These are phyloP conservation scores for Eriocheir sinensis DNA, from an alignment of 1,140 invertebrate species.

Conservation along the genomic window DNA sequence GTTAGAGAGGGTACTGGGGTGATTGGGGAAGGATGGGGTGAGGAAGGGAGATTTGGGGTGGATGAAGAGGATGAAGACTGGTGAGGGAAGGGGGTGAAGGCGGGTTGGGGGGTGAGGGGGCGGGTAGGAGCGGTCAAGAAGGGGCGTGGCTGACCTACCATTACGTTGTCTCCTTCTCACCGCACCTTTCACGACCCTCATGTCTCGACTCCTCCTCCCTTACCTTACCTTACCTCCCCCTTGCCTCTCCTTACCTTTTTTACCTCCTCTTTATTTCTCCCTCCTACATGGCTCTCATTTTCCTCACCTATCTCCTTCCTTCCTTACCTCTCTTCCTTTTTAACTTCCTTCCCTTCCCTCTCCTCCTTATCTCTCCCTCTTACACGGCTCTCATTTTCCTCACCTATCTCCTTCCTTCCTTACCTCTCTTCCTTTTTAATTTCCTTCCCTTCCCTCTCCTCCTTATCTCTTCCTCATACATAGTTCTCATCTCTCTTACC, in stretches of 20 bases:
- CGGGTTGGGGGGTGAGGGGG: background rate
- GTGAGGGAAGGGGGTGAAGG: background rate
- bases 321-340: background rate
- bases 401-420: background rate
- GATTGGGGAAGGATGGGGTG: background rate
- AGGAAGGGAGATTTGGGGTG: background rate
- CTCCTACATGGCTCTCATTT: too few species aligned
- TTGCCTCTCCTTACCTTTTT: background rate
- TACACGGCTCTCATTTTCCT: background rate
- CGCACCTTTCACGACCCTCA: slow-evolving; percentile 49
- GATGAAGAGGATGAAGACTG: background rate
- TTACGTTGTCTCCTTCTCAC: slow-evolving; percentile 64
- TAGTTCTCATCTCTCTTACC: background rate
- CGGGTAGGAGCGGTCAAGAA: background rate
- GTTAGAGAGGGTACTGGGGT: background rate
- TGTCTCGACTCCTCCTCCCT: slow-evolving; percentile 34
- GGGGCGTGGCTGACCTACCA: slow-evolving; percentile 46
- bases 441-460: background rate
- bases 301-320: background rate
- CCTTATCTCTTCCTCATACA: background rate
- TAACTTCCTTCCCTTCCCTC: background rate
- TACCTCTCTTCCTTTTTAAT: background rate
- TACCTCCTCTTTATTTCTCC: background rate
- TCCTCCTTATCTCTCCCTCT: background rate
- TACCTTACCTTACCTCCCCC: background rate